phyloP scores from a whole-genome alignment of 2,888 invertebrate genomes.

The Eurois occulta region DNA sequence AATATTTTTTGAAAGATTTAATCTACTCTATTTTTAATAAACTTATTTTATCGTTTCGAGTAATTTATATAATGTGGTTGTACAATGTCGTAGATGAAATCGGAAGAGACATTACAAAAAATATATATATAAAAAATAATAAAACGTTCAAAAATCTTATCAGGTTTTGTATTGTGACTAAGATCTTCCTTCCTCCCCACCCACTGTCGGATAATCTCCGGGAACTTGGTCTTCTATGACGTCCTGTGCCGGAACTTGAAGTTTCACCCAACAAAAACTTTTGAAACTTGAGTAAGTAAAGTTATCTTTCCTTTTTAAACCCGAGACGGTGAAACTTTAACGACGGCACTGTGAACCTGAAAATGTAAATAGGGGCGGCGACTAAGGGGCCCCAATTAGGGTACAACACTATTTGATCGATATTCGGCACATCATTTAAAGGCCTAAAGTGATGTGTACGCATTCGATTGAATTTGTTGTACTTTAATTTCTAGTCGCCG shows the following conservation, averaged over 20 bases:
- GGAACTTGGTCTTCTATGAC: constrained; percentile 79
- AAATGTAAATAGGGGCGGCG: constrained; percentile 85
- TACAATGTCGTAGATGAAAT: constrained; percentile 88
- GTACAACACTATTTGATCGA: constrained; percentile 81
- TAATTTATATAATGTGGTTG: constrained; percentile 90
- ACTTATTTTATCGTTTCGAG: constrained; percentile 90
- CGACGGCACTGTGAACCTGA: constrained; percentile 71
- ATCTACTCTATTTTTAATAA: constrained; percentile 90
- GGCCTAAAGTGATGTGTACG: constrained; percentile 88
- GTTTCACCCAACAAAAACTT: constrained; percentile 69
- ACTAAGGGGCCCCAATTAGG: constrained; percentile 86
- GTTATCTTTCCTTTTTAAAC: constrained; percentile 36
- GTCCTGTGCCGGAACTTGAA: constrained; percentile 80
- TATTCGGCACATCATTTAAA: constrained; percentile 86
- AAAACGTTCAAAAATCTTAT: constrained; percentile 87
- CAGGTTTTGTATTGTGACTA: constrained; percentile 85
- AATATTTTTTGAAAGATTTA: constrained; percentile 89
- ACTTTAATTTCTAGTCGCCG: constrained; percentile 83
- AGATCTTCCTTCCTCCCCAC: constrained; percentile 75
- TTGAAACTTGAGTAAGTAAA: constrained; percentile 42
- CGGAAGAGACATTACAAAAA: constrained; percentile 87
- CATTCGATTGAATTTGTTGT: constrained; percentile 83
- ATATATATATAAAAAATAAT: constrained; percentile 86
- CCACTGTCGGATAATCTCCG: constrained; percentile 80
- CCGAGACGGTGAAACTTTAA: constrained; percentile 75